Percentiles rank a stretch among this genome's conserved stretches.
Evolutionary conservation across 2,113 vertebrate genomes (phyloP).

Genomic region (Miniopterus natalensis): DNA sequence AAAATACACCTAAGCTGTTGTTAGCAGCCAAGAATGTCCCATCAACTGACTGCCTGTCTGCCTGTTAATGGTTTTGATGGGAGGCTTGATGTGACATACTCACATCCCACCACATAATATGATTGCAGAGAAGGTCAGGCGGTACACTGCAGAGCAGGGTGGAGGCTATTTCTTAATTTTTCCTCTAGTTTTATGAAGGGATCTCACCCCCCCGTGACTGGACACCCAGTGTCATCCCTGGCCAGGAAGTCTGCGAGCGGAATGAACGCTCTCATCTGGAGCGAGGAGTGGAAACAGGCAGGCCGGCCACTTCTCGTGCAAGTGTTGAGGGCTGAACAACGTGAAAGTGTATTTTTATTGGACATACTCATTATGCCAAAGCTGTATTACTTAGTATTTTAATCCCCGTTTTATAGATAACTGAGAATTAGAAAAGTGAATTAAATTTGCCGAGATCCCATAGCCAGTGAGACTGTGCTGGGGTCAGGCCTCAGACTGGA

Average conservation of each 20-base stretch:
- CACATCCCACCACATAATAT: constrained; percentile 64
- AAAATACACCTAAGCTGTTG: constrained; percentile 76
- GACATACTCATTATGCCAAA: not conserved
- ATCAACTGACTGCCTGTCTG: constrained; percentile 78
- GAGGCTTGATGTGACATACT: constrained; percentile 31
- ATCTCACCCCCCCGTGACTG: not conserved
- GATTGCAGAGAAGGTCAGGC: constrained; percentile 69
- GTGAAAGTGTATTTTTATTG: not conserved
- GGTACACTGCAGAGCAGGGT: not conserved
- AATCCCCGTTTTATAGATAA: constrained; percentile 40
- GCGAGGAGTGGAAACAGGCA: not conserved
- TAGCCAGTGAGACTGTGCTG: not conserved
- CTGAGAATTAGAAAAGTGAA: not conserved
- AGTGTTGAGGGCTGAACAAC: not conserved
- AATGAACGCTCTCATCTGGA: not conserved
- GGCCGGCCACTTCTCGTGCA: not conserved
- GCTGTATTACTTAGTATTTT: not conserved
- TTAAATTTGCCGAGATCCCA: not conserved
- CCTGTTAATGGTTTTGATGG: constrained; percentile 76
- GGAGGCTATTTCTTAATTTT: not conserved
- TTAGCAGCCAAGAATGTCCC: constrained; percentile 75
- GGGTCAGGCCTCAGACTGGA: not conserved
- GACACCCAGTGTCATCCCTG: not conserved
- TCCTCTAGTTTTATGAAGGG: not conserved
- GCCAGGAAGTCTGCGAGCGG: not conserved